Evolutionary conservation across 2,113 vertebrate species (phyloP), one percentile per base, ranked within the genome.

Genomic region (Syrmaticus mikado): DNA sequence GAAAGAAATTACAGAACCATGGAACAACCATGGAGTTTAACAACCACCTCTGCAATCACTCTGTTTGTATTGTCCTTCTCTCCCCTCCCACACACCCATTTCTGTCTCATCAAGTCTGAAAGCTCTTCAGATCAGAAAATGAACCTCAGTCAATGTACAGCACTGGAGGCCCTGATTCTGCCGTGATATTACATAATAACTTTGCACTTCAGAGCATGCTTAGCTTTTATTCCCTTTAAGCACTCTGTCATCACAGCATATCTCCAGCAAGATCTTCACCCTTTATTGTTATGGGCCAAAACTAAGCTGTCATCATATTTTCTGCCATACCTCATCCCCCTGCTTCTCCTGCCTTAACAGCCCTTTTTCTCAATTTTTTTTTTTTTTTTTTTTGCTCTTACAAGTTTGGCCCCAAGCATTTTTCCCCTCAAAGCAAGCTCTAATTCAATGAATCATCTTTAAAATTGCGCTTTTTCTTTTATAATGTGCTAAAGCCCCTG

Each of bases 41-140:
- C 78, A 92, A 92, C 78, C 81, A 91, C 58, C 71, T 91, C 71
- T 80, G 78, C 83, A 94, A 96, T 93, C 77, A 70, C 27, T 83
- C 46, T 89, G 83, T 90, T 93, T 94, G 78, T 80, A 89, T 81
- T 92, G 92, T 92, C 93, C 95, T 93, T 92, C 72, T 83, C 76
- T 93, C 32, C 64, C 80, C 80, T 87, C 87, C 89, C 91, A 93
- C 89, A 89, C 67, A 71, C 60, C 22, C 7, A 1, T 77, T 92
- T 82, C 82, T 74, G 50, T 92, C 82, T 91, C 95, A 96, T 96
- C 87, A 85, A 95, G 66, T 62, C 84, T 91, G 89, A 95, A 95
- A 92, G 91, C 93, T 87, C 91, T 92, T 89, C 87, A 94, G 89
- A 89, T 92, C 91, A 93, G 89, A 94, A 96, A 95, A 95, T 71